Evolutionary conservation across 2,797 vertebrate genomes (phyloP).

Genomic region (Paedocypris micromegethes): DNA sequence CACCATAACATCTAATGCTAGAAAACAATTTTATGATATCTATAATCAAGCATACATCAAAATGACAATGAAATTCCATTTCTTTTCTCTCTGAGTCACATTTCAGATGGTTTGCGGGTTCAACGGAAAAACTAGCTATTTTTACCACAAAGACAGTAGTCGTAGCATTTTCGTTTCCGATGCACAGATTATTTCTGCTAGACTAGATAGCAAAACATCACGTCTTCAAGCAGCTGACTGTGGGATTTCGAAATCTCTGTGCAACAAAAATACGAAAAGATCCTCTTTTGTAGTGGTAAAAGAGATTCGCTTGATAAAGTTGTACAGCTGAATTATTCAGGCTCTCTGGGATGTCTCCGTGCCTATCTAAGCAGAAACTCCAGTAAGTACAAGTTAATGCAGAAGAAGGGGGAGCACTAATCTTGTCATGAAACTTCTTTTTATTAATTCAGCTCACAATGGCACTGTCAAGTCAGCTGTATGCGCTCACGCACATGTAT

Average conservation of each 20-base stretch:
- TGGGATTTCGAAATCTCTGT: slow-evolving; percentile 36
- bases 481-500: neutral
- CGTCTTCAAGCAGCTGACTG: slow-evolving; percentile 26
- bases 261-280: slow-evolving; percentile 32
- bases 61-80: slow-evolving; percentile 24
- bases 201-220: neutral
- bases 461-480: slow-evolving; percentile 16
- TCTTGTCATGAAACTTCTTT: slow-evolving; percentile 26
- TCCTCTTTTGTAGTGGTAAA: slow-evolving; percentile 38
- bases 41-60: slow-evolving; percentile 45
- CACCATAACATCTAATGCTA: slow-evolving; percentile 32
- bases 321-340: slow-evolving; percentile 48
- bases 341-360: slow-evolving; percentile 26
- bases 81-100: slow-evolving; percentile 1
- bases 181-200: slow-evolving; percentile 9
- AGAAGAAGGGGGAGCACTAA: slow-evolving; percentile 17
- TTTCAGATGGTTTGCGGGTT: slow-evolving; percentile 8
- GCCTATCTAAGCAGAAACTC: slow-evolving; percentile 30
- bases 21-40: slow-evolving; percentile 34
- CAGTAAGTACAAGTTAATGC: slow-evolving; percentile 26
- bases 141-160: neutral
- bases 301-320: slow-evolving; percentile 44
- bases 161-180: neutral
- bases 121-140: neutral
- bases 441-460: slow-evolving; percentile 21